Base-by-base conservation (phyloP, 1,140 invertebrate genomes). In the Monomorium pharaonis region DNA sequence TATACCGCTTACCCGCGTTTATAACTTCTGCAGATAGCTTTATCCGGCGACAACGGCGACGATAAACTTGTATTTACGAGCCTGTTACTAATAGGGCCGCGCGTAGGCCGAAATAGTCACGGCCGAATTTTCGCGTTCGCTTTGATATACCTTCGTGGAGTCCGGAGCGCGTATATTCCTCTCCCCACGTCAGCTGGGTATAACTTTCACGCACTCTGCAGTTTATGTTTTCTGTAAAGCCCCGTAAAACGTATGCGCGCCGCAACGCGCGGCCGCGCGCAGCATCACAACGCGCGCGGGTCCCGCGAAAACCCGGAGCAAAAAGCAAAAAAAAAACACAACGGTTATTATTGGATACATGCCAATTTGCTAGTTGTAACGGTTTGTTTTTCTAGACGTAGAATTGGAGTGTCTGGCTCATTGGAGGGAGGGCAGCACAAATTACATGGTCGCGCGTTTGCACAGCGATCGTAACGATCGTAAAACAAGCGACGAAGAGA, bases 351-450 rank as follows among this genome's bases (percentile, higher is more conserved):
- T 83, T 74, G 78, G 81, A 51, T 84, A 76, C 74, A 63, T 78
- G 44, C 44, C 74, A 84, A 84, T 84, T 77, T 84, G 44, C 44
- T n/a, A 75, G 70, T 72, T 42, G 56, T 42, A 49, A 83, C 67
- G 76, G 51, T 51, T 51, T 76, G 24, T 62, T 27, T 89, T 91
- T 88, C 58, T 77, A 98, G 98, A 97, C 77, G 97, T 98, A 93
- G 97, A 98, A 94, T 94, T 98, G 37, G 96, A 97, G 91, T 98
- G 98, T 91, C 94, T 98, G 58, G 98, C 97, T 0, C 96, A 96
- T 18, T 98, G 98, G 98, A 98, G 97, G 93, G 98, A 98, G 92
- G 97, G 98, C 56, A 98, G 97, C 70, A 96, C 97, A 10, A 95
- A 97, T 84, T 98, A 98, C 93, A 95, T 98, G 47, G 97, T 98